Evolutionary conservation across 2,113 vertebrate species (phyloP), one percentile per base, ranked within the genome.

Genomic region (Misgurnus anguillicaudatus): DNA sequence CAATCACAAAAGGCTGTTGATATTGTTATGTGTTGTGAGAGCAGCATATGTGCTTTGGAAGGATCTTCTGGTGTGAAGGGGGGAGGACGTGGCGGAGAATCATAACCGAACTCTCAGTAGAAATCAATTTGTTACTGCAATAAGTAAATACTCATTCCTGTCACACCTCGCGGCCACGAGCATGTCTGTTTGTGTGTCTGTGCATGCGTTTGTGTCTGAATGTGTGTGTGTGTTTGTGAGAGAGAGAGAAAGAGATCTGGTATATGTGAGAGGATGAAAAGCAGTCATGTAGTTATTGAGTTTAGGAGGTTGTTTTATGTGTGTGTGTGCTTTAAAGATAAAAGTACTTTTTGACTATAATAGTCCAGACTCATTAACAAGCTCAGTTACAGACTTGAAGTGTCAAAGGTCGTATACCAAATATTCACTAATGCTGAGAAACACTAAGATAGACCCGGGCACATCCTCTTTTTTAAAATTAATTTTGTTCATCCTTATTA

Each of bases 51-150:
- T 74, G 17, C 64, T 61, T 14, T 51, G 45, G 60, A 51, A 51
- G 61, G 31, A 76, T 63, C 60, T 38, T 48, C 17, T 21, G 24
- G 47, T 72, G 16, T 51, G 53, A n/a, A 21, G 14, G 61, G 7
- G 68, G 17, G 14, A 61, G 8, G 63, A 86, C 42, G 58, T 82
- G 80, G 77, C 64, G 82, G 68, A 83, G 79, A 81, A 66, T 86
- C 66, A 60, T 84, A 84, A 86, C 80, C 84, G 82, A 82, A 84
- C 85, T 68, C 78, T 60, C 68, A 66, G 19, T 73, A 11, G 45
- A 64, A 73, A 84, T 19, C 21, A 60, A 76, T 84, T 13, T 1
- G 13, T 79, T 80, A 73, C 21, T 78, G 61, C 17, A 85, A 85
- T 78, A 75, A 65, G 66, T 39, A 69, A 51, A 57, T 61, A 55